Percentiles rank a stretch among this genome's conserved stretches.
phyloP scores from a whole-genome alignment of 1,140 invertebrate species.

The Procambarus clarkii region DNA sequence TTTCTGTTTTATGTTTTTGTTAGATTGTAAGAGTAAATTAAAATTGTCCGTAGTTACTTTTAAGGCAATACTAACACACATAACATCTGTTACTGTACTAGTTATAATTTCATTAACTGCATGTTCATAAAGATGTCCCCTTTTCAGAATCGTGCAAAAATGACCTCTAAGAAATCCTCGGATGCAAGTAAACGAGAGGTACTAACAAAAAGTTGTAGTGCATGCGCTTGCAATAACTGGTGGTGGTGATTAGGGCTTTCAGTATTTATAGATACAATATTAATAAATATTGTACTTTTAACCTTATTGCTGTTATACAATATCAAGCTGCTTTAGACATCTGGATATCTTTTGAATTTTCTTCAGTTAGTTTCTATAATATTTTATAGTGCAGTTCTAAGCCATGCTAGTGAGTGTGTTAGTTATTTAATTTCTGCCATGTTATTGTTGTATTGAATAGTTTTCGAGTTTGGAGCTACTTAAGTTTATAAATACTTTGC shows the following conservation, averaged over 20 bases:
- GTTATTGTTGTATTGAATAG: neutral
- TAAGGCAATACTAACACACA: slow-evolving; percentile 15
- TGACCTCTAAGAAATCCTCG: slow-evolving; percentile 64
- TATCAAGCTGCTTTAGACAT: no score
- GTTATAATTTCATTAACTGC: slow-evolving; percentile 21
- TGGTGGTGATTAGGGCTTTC: slow-evolving; percentile 18
- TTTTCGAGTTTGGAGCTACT: neutral
- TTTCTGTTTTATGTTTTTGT: no score
- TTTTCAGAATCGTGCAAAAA: slow-evolving; percentile 56
- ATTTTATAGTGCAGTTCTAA: neutral
- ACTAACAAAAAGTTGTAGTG: slow-evolving; percentile 48
- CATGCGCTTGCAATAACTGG: slow-evolving; percentile 44
- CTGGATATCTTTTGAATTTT: neutral
- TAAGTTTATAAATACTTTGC: neutral
- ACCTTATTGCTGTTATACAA: neutral
- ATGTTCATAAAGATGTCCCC: slow-evolving; percentile 42
- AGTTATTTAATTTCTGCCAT: neutral
- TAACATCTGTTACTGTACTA: slow-evolving; percentile 22
- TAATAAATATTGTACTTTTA: neutral
- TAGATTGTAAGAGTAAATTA: no score
- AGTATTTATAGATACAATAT: neutral
- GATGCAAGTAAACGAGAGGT: slow-evolving; percentile 65
- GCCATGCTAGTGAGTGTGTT: neutral
- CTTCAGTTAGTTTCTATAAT: neutral
- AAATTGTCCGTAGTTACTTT: neutral